Base-by-base conservation (phyloP, 2,113 vertebrate species). In the Recurvirostra avosetta region DNA sequence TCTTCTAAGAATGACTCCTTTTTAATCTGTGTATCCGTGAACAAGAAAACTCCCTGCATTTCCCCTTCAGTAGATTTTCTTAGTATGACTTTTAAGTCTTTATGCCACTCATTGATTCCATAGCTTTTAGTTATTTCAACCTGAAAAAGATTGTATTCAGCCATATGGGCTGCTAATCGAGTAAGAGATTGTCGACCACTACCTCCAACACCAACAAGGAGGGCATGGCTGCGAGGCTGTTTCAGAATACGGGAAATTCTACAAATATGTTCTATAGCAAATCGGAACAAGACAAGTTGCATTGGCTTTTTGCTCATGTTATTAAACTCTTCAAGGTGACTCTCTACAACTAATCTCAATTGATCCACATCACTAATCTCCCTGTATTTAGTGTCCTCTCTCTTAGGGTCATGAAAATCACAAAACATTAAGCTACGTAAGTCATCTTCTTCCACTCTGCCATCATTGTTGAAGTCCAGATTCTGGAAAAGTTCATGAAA, bases 401-500 rank as follows among this genome's bases (percentile, higher is more conserved):
- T 98, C 90, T 98, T 99, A 40, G 97, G 98, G 92, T 99, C 99
- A 15, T 99, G 98, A 89, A 99, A 99, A 94, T 99, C 98, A 83
- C 99, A 99, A 91, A 99, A 99, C 98, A 99, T 99, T 75, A 99
- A 97, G 88, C 99, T 99, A 76, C 98, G 98, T 34, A 99, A 97
- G 76, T 99, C 99, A 61, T 99, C 99, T 89, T 99, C 99, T 15
- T 97, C 98, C 30, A 99, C 99, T 9, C 49, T 29, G 16, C 99
- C 99, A 34, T 99, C 98, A 1, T 25, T 15, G 90, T 99, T 97
- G 68, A 98, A 98, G 94, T 99, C 99, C 83, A 99, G 91, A 72
- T 95, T 97, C 36, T 96, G 90, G 86, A 99, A 99, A 41, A 99
- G 99, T 50, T 98, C 96, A 74, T 99, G 93, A 59, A 99, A 99